Evolutionary conservation across 1,140 invertebrate genomes (phyloP).

Genomic region (Microplitis demolitor): DNA sequence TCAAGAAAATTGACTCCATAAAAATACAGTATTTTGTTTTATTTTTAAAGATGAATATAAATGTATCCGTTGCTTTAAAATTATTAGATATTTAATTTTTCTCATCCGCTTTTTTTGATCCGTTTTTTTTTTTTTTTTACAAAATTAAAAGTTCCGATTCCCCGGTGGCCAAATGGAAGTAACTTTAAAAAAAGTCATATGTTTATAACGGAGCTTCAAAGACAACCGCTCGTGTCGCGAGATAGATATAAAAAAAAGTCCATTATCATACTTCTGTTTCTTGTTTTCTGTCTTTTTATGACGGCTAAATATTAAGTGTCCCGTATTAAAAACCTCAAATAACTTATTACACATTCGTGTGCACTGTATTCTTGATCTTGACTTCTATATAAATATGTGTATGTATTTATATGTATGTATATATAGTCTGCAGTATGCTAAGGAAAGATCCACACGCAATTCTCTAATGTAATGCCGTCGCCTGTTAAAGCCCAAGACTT

Average conservation of each 20-base stretch:
- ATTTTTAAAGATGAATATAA: too few species aligned
- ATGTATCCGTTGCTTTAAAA: too few species aligned
- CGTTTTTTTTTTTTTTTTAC: background rate
- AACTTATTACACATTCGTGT: too few species aligned
- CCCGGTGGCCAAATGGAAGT: background rate
- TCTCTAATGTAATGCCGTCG: conserved; percentile 21
- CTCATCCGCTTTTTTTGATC: background rate
- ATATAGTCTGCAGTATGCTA: background rate
- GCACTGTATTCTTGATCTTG: background rate
- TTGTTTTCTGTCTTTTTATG: too few species aligned
- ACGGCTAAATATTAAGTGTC: background rate
- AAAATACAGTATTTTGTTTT: too few species aligned
- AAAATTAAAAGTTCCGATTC: background rate
- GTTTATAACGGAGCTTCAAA: background rate
- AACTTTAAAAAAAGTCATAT: background rate
- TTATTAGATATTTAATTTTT: too few species aligned
- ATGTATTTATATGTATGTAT: background rate
- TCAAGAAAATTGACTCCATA: too few species aligned
- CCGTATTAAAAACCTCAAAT: background rate
- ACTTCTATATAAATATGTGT: background rate
- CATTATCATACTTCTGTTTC: too few species aligned
- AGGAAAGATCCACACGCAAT: conserved; percentile 18
- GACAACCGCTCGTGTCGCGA: background rate
- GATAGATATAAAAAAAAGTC: background rate
- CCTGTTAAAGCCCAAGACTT: conserved; percentile 23